A percentile compares a stretch with the other conserved stretches of the same genome.
These are phyloP conservation scores for Odontothrips loti DNA, from an alignment of 2,888 invertebrate genomes.

Conservation along the genomic window DNA sequence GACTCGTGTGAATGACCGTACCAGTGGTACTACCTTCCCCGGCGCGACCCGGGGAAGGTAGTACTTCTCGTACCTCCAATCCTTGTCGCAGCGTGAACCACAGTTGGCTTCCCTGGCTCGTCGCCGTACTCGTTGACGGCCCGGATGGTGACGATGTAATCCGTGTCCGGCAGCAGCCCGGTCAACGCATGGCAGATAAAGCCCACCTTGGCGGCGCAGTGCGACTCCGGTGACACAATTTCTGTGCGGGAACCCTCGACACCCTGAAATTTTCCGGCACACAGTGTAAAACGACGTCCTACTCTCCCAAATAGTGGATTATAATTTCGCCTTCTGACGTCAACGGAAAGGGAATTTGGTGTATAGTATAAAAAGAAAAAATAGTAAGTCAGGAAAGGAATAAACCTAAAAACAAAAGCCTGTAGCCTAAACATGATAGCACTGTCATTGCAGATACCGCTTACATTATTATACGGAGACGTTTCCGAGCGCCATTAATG, in stretches of 20 bases:
- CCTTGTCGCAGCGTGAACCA: background rate
- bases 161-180: background rate
- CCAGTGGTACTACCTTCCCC: too few relatives aligned
- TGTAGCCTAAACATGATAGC: too few relatives aligned
- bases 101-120: background rate
- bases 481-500: too few relatives aligned
- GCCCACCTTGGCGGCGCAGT: background rate
- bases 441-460: too few relatives aligned
- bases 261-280: background rate
- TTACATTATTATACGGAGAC: too few relatives aligned
- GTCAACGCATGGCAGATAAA: background rate
- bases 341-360: background rate
- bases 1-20: too few relatives aligned
- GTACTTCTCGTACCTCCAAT: background rate
- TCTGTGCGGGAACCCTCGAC: background rate
- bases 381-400: too few relatives aligned
- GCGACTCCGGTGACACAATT: background rate
- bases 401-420: too few relatives aligned
- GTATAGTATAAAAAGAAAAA: too few relatives aligned
- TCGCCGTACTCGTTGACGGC: conserved; percentile 18
- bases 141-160: background rate
- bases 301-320: background rate
- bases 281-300: background rate
- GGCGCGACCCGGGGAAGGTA: too few relatives aligned
- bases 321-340: too few relatives aligned